These are phyloP conservation scores for Siphamia tubifer DNA, from an alignment of 2,113 vertebrate genomes.

Conservation along the genomic window DNA sequence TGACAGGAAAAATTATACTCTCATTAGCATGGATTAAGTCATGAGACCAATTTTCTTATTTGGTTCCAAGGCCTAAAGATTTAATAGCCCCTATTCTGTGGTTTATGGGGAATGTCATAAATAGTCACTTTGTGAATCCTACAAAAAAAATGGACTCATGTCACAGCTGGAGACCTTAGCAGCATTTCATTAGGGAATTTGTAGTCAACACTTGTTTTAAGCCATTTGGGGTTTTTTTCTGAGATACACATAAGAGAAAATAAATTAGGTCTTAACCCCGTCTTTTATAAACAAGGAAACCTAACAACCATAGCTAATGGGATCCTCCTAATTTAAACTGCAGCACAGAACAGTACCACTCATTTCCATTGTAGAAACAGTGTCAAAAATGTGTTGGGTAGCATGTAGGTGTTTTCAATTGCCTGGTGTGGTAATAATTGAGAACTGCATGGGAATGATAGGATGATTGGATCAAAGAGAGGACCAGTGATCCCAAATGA, in stretches of 20 bases:
- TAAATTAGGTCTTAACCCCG: slow-evolving; percentile 14
- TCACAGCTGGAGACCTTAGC: slow-evolving; percentile 41
- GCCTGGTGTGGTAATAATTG: slow-evolving; percentile 11
- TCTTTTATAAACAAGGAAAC: slow-evolving; percentile 5
- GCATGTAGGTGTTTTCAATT: neutral
- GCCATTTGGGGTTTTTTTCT: slow-evolving; percentile 21
- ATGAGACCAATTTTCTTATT: slow-evolving; percentile 55
- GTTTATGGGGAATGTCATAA: slow-evolving; percentile 54
- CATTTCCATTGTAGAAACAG: neutral
- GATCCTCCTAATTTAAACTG: neutral
- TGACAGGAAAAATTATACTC: slow-evolving; percentile 46
- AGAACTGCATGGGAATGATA: slow-evolving; percentile 22
- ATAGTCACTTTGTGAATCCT: slow-evolving; percentile 47
- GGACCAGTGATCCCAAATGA: slow-evolving; percentile 42
- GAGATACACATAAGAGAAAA: slow-evolving; percentile 17
- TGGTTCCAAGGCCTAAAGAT: slow-evolving; percentile 33
- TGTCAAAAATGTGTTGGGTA: neutral
- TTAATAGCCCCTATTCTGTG: slow-evolving; percentile 44
- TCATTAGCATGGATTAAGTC: slow-evolving; percentile 59
- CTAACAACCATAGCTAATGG: slow-evolving; percentile 1
- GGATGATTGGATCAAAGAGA: slow-evolving; percentile 55
- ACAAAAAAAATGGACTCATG: slow-evolving; percentile 25
- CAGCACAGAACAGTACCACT: neutral
- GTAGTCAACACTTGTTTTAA: slow-evolving; percentile 29
- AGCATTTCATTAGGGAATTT: slow-evolving; percentile 23